Evolutionary conservation across 2,888 invertebrate species (phyloP).

Genomic region (Dynastes grantii): DNA sequence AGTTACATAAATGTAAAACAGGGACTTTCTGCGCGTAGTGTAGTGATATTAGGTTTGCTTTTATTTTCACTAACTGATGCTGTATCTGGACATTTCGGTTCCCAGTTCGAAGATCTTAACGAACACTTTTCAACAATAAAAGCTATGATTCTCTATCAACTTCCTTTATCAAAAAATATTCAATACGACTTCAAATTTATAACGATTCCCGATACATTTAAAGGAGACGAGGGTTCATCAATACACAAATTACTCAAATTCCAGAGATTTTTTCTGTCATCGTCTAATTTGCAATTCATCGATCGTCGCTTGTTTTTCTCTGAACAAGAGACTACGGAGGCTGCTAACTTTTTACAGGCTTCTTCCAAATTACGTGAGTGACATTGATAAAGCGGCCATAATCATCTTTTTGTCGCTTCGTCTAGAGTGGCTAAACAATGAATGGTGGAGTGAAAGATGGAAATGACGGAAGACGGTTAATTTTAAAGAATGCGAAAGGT

Average conservation of each 20-base stretch:
- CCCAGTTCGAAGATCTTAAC: too few species aligned
- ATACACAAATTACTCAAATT: constrained; percentile 4
- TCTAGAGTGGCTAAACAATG: neutral
- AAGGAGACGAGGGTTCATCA: too few species aligned
- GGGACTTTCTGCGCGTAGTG: too few species aligned
- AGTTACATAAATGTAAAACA: too few species aligned
- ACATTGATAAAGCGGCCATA: constrained; percentile 4
- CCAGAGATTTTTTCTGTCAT: neutral
- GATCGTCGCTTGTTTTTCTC: constrained; percentile 8
- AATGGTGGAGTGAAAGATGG: neutral
- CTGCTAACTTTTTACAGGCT: neutral
- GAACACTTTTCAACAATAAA: too few species aligned
- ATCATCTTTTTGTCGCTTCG: constrained; percentile 7
- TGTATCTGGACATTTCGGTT: too few species aligned
- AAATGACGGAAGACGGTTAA: neutral
- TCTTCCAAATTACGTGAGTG: constrained; percentile 19
- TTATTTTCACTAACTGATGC: too few species aligned
- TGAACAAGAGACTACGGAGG: neutral
- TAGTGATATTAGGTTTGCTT: too few species aligned
- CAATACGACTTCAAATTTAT: too few species aligned
- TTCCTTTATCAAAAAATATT: too few species aligned
- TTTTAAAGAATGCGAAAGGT: constrained; percentile 1
- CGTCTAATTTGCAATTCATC: constrained; percentile 19
- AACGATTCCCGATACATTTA: too few species aligned
- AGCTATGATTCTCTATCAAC: too few species aligned